phyloP scores from a whole-genome alignment of 2,113 vertebrate species.

The Phycodurus eques region DNA sequence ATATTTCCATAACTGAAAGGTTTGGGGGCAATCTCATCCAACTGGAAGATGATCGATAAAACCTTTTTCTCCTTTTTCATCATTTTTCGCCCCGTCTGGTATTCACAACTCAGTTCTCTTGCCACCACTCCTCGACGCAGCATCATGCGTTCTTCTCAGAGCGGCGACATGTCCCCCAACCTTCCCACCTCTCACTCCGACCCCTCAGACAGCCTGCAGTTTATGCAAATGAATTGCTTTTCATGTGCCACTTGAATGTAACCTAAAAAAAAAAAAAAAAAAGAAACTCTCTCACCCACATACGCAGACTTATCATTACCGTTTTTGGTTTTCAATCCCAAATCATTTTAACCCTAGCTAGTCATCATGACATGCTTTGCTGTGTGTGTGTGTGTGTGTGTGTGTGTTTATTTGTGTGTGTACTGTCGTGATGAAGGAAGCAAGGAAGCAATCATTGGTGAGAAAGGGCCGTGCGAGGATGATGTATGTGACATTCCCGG shows the following conservation, averaged over 20 bases:
- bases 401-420: background rate
- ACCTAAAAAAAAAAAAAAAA: conserved; percentile 54
- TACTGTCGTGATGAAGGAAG: background rate
- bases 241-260: conserved; percentile 82
- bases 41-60: conserved; percentile 2
- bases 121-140: conserved; percentile 58
- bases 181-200: conserved; percentile 50
- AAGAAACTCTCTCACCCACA: conserved; percentile 33
- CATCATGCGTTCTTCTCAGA: conserved; percentile 48
- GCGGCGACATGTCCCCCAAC: conserved; percentile 56
- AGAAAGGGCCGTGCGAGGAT: conserved; percentile 65
- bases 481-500: conserved; percentile 91
- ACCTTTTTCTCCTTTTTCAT: conserved; percentile 28
- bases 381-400: conserved; percentile 1
- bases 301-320: conserved; percentile 3
- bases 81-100: conserved; percentile 54
- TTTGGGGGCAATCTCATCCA: no score
- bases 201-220: conserved; percentile 78
- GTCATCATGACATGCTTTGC: background rate
- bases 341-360: conserved; percentile 19
- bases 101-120: conserved; percentile 70
- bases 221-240: conserved; percentile 85
- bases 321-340: conserved; percentile 27
- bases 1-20: background rate
- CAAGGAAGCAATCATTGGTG: background rate